Percentiles rank a stretch among this genome's conserved stretches.
These are phyloP conservation scores for Mylabris sibirica DNA, from an alignment of 2,888 invertebrate genomes.

Conservation along the genomic window DNA sequence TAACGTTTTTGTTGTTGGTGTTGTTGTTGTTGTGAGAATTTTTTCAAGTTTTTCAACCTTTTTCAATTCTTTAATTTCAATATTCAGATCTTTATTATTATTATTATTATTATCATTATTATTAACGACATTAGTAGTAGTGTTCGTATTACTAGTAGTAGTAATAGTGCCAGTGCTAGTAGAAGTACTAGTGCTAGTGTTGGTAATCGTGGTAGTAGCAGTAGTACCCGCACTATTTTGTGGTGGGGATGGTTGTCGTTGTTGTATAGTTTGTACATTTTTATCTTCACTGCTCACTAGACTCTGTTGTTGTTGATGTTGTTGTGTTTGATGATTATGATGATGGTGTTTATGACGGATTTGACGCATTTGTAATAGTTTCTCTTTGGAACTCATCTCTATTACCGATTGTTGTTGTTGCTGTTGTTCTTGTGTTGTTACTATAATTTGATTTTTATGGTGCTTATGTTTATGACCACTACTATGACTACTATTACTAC, in stretches of 20 bases:
- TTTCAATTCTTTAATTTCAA: slow-evolving; percentile 9
- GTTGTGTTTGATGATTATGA: not conserved
- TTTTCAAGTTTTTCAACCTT: not conserved
- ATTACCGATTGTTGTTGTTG: slow-evolving; percentile 25
- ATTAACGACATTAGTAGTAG: no score
- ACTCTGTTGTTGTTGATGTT: not conserved
- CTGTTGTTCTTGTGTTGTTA: slow-evolving; percentile 21
- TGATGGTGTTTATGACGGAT: slow-evolving; percentile 56
- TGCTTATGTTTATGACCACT: slow-evolving; percentile 59
- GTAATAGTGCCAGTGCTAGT: slow-evolving; percentile 15
- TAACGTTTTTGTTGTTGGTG: slow-evolving; percentile 16
- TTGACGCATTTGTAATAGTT: slow-evolving; percentile 60
- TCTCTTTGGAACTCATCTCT: slow-evolving; percentile 57
- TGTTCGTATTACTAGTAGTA: not conserved
- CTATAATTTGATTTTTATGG: slow-evolving; percentile 48
- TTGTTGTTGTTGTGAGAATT: slow-evolving; percentile 15
- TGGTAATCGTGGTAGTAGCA: not conserved
- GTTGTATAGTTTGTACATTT: slow-evolving; percentile 46
- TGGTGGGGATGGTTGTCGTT: slow-evolving; percentile 20
- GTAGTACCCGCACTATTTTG: slow-evolving; percentile 20
- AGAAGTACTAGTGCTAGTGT: no score
- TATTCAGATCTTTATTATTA: slow-evolving; percentile 15
- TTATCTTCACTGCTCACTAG: slow-evolving; percentile 49
- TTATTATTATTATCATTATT: no score
- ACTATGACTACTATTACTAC: no score